Percentiles rank a stretch among this genome's conserved stretches.
Evolutionary conservation across 92 coral and sea anemone species (phyloP).

Genomic region (Epizoanthus illoricatus): DNA sequence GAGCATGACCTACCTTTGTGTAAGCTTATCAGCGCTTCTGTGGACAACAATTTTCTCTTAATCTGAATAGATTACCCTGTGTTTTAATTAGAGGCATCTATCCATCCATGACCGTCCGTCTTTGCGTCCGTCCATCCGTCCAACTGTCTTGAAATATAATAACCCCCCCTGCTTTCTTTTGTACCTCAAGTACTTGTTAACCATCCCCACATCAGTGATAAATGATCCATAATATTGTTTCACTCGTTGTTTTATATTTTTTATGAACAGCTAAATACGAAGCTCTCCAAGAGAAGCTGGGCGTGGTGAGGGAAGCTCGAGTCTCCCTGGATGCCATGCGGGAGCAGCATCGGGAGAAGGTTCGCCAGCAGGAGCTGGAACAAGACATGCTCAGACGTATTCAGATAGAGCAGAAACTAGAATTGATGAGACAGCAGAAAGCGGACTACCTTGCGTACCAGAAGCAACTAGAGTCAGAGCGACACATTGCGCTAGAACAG

Average conservation of each 20-base stretch:
- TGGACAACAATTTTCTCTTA: too few species aligned
- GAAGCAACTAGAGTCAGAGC: slow-evolving; percentile 83
- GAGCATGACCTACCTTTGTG: too few species aligned
- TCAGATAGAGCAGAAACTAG: slow-evolving; percentile 97
- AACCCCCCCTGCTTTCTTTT: too few species aligned
- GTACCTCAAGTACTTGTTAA: too few species aligned
- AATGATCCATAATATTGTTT: too few species aligned
- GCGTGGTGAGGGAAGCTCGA: slow-evolving; percentile 85
- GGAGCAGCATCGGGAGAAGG: slow-evolving; percentile 92
- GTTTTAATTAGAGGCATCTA: too few species aligned
- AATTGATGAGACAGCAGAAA: slow-evolving; percentile 94
- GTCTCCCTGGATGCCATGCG: slow-evolving; percentile 79
- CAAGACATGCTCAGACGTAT: slow-evolving; percentile 97
- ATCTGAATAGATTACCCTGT: background rate
- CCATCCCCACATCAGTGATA: too few species aligned
- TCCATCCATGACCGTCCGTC: too few species aligned
- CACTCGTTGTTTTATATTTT: background rate
- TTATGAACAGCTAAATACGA: slow-evolving; percentile 76
- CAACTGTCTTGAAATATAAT: too few species aligned
- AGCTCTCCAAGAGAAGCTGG: slow-evolving; percentile 78
- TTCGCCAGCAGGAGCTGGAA: slow-evolving; percentile 95
- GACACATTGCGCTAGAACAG: slow-evolving; percentile 94
- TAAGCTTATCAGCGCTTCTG: too few species aligned
- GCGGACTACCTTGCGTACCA: slow-evolving; percentile 94
- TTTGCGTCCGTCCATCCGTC: too few species aligned